Evolutionary conservation across 2,888 invertebrate species (phyloP).

Genomic region (Monopis laevigella): DNA sequence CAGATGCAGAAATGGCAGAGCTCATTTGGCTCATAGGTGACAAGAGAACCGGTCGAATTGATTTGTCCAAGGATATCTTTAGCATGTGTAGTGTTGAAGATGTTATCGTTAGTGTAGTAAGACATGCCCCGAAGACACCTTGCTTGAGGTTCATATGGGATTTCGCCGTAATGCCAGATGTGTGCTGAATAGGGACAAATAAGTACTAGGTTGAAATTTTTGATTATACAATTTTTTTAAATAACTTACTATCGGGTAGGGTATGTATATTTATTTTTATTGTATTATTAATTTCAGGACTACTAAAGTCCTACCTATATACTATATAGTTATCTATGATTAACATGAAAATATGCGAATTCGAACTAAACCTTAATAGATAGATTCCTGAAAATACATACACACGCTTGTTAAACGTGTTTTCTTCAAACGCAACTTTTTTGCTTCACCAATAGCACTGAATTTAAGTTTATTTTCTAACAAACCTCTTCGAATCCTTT

Average conservation of each 20-base stretch:
- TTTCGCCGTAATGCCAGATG: conserved; percentile 55
- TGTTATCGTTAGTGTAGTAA: conserved; percentile 43
- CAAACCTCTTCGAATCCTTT: conserved; percentile 15
- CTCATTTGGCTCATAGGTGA: conserved; percentile 30
- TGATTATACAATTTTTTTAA: too few species aligned
- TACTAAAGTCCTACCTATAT: too few species aligned
- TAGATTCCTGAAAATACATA: too few species aligned
- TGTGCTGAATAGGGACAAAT: too few species aligned
- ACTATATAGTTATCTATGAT: too few species aligned
- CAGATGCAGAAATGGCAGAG: conserved; percentile 47
- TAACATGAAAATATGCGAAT: too few species aligned
- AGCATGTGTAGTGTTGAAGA: conserved; percentile 27
- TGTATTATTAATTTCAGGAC: too few species aligned
- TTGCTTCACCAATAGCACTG: conserved; percentile 21
- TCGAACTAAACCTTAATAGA: too few species aligned
- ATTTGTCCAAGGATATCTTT: conserved; percentile 32
- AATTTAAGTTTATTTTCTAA: background rate
- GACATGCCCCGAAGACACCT: conserved; percentile 37
- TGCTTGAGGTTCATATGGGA: conserved; percentile 37
- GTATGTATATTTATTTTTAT: too few species aligned
- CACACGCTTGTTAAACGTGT: background rate
- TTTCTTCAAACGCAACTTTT: background rate
- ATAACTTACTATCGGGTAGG: too few species aligned
- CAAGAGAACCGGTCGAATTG: conserved; percentile 23
- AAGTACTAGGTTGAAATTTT: too few species aligned